Percentiles rank a stretch among this genome's conserved stretches.
These are phyloP conservation scores for Cynaeus angustus DNA, from an alignment of 2,888 invertebrate species.

Conservation along the genomic window DNA sequence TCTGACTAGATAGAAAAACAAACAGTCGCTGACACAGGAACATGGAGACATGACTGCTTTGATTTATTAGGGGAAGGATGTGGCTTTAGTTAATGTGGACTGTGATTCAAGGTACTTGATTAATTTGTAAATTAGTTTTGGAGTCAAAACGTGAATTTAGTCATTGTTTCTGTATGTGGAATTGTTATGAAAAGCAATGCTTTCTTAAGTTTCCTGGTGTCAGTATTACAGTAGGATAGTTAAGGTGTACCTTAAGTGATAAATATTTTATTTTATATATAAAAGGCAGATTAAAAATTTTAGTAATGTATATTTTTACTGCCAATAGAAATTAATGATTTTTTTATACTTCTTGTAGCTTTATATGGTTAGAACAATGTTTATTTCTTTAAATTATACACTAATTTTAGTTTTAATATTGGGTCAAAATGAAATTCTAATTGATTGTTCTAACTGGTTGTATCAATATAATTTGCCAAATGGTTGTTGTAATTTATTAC, in stretches of 20 bases:
- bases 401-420: slow-evolving; percentile 49
- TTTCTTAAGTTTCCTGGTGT: slow-evolving; percentile 60
- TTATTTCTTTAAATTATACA: slow-evolving; percentile 54
- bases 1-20: slow-evolving; percentile 51
- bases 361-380: slow-evolving; percentile 54
- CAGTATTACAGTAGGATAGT: slow-evolving; percentile 62
- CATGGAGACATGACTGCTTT: slow-evolving; percentile 51
- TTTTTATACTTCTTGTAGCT: slow-evolving; percentile 53
- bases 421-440: slow-evolving; percentile 40
- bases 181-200: slow-evolving; percentile 53
- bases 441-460: slow-evolving; percentile 56
- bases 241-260: slow-evolving; percentile 64
- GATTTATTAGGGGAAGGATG: slow-evolving; percentile 51
- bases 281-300: slow-evolving; percentile 51
- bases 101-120: slow-evolving; percentile 51
- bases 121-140: slow-evolving; percentile 42
- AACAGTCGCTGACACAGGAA: slow-evolving; percentile 58
- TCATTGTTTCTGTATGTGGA: slow-evolving; percentile 48
- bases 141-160: slow-evolving; percentile 39
- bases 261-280: slow-evolving; percentile 65
- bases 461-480: slow-evolving; percentile 54
- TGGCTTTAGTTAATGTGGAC: slow-evolving; percentile 49
- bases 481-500: slow-evolving; percentile 63
- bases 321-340: slow-evolving; percentile 55
- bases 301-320: slow-evolving; percentile 55